These are phyloP conservation scores for Selene dorsalis DNA, from an alignment of 2,797 vertebrate genomes.

Conservation along the genomic window DNA sequence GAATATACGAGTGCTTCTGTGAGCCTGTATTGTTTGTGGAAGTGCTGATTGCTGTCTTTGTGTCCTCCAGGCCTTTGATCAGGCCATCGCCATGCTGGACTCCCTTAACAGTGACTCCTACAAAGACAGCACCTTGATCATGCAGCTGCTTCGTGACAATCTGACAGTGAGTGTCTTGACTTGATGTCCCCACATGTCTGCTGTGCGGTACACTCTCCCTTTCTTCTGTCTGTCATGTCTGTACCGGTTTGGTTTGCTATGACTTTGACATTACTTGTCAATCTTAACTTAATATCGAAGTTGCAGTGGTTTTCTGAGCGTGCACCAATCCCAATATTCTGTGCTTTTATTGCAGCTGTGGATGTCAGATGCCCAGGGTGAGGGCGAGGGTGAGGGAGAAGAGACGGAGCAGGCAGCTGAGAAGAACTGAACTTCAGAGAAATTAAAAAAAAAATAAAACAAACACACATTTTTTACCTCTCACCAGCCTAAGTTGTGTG, in stretches of 20 bases:
- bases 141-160: conserved; percentile 99
- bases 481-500: conserved; percentile 82
- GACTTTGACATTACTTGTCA: not conserved
- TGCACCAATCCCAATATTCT: conserved; percentile 27
- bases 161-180: conserved; percentile 91
- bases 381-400: conserved; percentile 81
- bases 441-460: not conserved
- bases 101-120: conserved; percentile 92
- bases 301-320: not conserved
- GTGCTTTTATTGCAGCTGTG: conserved; percentile 88
- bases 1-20: not conserved
- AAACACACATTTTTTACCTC: conserved; percentile 77
- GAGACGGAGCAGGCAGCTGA: conserved; percentile 89
- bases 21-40: not conserved
- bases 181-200: not conserved
- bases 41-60: conserved; percentile 16
- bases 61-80: conserved; percentile 91
- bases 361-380: conserved; percentile 92
- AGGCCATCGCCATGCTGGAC: conserved; percentile 93
- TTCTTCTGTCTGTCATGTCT: not conserved
- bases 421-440: conserved; percentile 85
- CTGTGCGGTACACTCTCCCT: not conserved
- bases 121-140: conserved; percentile 99
- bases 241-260: not conserved
- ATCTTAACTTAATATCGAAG: not conserved